A percentile compares a stretch with the other conserved stretches of the same genome.
These are phyloP conservation scores for Phodopus roborovskii DNA, from an alignment of 2,113 vertebrate genomes.

Conservation along the genomic window DNA sequence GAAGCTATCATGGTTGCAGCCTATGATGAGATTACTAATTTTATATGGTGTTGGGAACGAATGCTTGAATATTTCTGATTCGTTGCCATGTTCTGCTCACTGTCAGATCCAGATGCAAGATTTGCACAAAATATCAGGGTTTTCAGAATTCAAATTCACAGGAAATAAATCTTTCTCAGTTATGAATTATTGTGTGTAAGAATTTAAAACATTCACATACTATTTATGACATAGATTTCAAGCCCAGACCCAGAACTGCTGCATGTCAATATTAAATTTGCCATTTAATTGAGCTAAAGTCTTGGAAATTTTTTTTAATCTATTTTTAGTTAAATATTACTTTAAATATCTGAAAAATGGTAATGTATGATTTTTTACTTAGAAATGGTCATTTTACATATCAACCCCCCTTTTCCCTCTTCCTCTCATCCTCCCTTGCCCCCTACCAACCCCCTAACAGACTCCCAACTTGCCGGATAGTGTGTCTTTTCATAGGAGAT, in stretches of 20 bases:
- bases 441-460: no score
- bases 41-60: not conserved
- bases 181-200: not conserved
- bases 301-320: not conserved
- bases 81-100: no score
- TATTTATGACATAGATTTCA: not conserved
- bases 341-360: not conserved
- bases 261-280: not conserved
- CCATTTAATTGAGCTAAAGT: not conserved
- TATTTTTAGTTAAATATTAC: not conserved
- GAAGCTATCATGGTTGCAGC: fast-evolving
- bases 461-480: no score
- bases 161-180: not conserved
- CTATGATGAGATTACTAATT: not conserved
- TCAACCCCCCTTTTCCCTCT: no score
- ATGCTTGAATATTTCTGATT: not conserved
- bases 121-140: not conserved
- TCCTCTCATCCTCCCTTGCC: no score
- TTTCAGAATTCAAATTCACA: no score
- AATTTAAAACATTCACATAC: no score
- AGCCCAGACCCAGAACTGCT: not conserved
- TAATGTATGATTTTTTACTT: not conserved
- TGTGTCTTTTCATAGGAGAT: no score
- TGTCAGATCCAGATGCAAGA: not conserved
- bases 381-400: no score